phyloP scores from a whole-genome alignment of 2,888 invertebrate genomes.

The Meteorus colon region DNA sequence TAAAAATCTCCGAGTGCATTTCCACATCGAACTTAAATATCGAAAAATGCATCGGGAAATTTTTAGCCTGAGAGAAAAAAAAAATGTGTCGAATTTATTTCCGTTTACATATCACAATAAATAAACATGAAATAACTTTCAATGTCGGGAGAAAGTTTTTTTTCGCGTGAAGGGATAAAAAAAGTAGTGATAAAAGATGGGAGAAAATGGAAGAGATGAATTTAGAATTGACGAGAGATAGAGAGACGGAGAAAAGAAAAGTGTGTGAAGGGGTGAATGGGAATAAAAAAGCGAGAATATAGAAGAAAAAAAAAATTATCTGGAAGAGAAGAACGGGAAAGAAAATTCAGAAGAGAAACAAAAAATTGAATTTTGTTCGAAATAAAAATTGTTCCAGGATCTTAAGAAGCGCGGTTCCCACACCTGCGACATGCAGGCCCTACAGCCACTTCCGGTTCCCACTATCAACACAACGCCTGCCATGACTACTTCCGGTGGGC shows the following conservation, averaged over 20 bases:
- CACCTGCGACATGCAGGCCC: constrained; percentile 73
- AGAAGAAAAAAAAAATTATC: constrained; percentile 21
- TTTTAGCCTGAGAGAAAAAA: neutral
- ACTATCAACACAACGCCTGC: constrained; percentile 64
- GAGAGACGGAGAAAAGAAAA: neutral
- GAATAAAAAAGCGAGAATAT: neutral
- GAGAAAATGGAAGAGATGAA: neutral
- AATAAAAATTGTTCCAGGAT: constrained; percentile 73
- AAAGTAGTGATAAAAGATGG: neutral
- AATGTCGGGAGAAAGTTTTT: neutral
- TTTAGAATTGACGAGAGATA: neutral
- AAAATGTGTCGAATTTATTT: neutral
- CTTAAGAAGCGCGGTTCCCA: constrained; percentile 73
- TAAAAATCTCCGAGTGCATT: neutral
- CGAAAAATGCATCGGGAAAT: neutral
- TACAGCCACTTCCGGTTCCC: constrained; percentile 71
- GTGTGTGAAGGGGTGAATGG: constrained; percentile 13
- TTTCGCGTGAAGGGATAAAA: neutral
- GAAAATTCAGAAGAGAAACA: constrained; percentile 33
- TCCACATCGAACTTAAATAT: neutral
- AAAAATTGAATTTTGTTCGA: constrained; percentile 60
- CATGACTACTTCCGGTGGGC: constrained; percentile 70
- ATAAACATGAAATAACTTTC: neutral
- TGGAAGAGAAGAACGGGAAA: constrained; percentile 20
- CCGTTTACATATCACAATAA: constrained; percentile 8